These are phyloP conservation scores for Parotocinclus haroldoi DNA, from an alignment of 2,797 vertebrate genomes.

Conservation along the genomic window DNA sequence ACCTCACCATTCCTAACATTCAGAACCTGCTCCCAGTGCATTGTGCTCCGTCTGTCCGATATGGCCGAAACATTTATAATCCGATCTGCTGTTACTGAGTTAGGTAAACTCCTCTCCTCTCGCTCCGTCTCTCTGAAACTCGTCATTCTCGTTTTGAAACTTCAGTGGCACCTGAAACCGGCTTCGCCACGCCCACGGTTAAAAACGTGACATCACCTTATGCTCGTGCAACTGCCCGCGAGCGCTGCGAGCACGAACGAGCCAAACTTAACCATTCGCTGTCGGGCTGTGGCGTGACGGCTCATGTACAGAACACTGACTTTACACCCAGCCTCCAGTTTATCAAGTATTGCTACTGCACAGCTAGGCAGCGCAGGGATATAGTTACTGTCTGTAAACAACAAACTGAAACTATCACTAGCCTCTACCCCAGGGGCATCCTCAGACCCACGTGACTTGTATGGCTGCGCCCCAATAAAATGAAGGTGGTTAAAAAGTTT, in stretches of 20 bases:
- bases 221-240: constrained; percentile 24
- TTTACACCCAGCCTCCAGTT: neutral
- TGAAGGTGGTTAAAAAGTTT: no score
- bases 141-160: constrained; percentile 60
- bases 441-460: no score
- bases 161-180: constrained; percentile 61
- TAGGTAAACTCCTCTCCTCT: neutral
- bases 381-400: no score
- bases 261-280: constrained; percentile 1
- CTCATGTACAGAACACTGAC: neutral
- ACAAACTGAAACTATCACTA: no score
- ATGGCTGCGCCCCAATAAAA: no score
- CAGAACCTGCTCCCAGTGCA: constrained; percentile 75
- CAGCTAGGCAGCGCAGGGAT: no score
- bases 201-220: constrained; percentile 59
- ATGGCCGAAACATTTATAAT: constrained; percentile 5
- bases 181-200: constrained; percentile 5
- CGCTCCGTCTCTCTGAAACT: constrained; percentile 2
- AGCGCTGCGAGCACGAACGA: neutral
- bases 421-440: no score
- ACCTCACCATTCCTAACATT: constrained; percentile 70
- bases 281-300: constrained; percentile 3
- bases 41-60: constrained; percentile 48
- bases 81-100: neutral
- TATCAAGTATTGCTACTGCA: neutral